These are phyloP conservation scores for Melanotus villosus DNA, from an alignment of 2,888 invertebrate genomes.

Conservation along the genomic window DNA sequence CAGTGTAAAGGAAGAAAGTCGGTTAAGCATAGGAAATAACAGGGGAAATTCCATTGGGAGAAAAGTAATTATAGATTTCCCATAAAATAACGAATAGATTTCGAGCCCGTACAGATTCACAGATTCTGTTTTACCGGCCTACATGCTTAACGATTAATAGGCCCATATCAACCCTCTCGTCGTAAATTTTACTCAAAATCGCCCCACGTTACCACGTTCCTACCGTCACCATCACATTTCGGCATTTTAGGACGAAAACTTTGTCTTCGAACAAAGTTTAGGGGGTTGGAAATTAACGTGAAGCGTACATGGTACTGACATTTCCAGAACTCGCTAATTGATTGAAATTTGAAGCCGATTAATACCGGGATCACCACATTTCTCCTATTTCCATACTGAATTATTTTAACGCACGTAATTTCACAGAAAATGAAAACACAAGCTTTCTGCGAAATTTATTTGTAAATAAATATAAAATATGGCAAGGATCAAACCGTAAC, in stretches of 20 bases:
- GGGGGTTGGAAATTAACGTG: constrained; percentile 21
- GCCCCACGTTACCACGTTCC: constrained; percentile 18
- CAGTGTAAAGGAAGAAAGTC: too few species aligned
- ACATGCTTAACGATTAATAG: constrained; percentile 29
- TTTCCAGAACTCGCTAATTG: constrained; percentile 5
- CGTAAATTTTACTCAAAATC: constrained; percentile 27
- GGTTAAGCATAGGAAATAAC: too few species aligned
- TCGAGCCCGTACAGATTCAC: constrained; percentile 4
- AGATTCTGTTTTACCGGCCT: constrained; percentile 4
- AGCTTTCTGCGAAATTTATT: too few species aligned
- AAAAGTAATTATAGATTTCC: constrained; percentile 43
- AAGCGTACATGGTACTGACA: constrained; percentile 14
- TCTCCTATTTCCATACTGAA: too few species aligned
- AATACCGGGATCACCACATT: not conserved
- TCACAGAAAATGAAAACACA: too few species aligned
- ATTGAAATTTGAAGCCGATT: not conserved
- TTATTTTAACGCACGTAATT: too few species aligned
- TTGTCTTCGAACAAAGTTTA: constrained; percentile 19
- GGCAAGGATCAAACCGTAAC: not conserved
- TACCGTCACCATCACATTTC: constrained; percentile 2
- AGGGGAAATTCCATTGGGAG: too few species aligned
- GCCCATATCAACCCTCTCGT: constrained; percentile 23
- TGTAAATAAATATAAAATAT: too few species aligned
- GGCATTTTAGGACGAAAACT: constrained; percentile 18
- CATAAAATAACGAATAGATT: constrained; percentile 27